Percentiles rank a stretch among this genome's conserved stretches.
Conservation (phyloP, 1,140 invertebrate genomes). For the Caligus rogercresseyi region DNA sequence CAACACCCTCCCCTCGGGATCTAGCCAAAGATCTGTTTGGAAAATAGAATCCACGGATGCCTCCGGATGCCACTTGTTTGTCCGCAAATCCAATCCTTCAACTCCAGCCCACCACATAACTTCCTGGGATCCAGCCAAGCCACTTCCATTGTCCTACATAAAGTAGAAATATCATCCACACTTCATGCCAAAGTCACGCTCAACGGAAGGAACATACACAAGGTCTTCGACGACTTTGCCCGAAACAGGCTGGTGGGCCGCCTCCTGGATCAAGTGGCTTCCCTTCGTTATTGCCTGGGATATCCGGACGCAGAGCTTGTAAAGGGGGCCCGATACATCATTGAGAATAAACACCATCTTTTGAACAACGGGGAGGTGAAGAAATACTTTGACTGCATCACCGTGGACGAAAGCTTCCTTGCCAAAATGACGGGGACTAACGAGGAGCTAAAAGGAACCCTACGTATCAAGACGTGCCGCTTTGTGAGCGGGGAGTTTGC, state of each 20-base stretch:
- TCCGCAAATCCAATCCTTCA: conserved; percentile 17
- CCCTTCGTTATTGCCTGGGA: conserved; percentile 13
- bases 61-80: conserved; percentile 12
- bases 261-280: conserved; percentile 14
- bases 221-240: conserved; percentile 3
- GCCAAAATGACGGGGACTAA: conserved; percentile 1
- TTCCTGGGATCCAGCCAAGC: conserved; percentile 9
- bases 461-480: conserved; percentile 2
- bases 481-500: background rate
- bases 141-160: conserved; percentile 12
- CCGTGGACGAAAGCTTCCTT: conserved; percentile 8
- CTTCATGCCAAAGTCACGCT: conserved; percentile 2
- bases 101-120: conserved; percentile 4
- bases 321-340: background rate
- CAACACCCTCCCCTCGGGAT: background rate
- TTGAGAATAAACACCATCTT: background rate
- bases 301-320: conserved; percentile 12
- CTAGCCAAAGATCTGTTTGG: conserved; percentile 12
- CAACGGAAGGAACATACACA: background rate
- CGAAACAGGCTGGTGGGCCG: conserved; percentile 1
- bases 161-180: conserved; percentile 10
- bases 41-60: conserved; percentile 14
- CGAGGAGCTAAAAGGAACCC: conserved; percentile 2
- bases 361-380: background rate
- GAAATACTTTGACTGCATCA: conserved; percentile 7